Evolutionary conservation across 2,797 vertebrate species (phyloP), one percentile per base, ranked within the genome.

Genomic region (Tenualosa ilisha): DNA sequence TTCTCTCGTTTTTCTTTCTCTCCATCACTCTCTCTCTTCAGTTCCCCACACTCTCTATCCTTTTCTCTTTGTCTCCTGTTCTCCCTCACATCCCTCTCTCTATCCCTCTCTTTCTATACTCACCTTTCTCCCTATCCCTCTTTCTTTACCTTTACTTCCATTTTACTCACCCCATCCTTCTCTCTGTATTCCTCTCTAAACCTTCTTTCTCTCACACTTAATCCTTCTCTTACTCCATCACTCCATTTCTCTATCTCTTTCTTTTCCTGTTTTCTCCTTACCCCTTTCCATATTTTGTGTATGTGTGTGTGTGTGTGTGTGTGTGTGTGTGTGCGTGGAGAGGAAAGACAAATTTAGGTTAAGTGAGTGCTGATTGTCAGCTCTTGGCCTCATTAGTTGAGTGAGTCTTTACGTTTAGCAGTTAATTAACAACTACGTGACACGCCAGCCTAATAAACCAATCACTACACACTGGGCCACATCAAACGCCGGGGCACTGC

Each of bases 381-480:
- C 83, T 84, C 87, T 88, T 88, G 86, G 87, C 87, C 86, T 89
- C 87, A 89, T 90, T 89, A 89, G 84, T 89, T 88, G 87, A 88
- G 86, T 89, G 86, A 87, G 86, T 85, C 87, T 90, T 89, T 89
- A 88, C 89, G 87, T 84, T 90, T 89, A 86, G 43, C 84, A 24
- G 89, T 89, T 90, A 91, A 90, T 87, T 89, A 87, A 86, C 86
- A 87, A 84, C 87, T 86, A 89, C 84, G 85, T 87, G 87, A 85
- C 82, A 37, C 81, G 86, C 84, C 82, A 54, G 83, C 72, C 65
- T 88, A 89, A 90, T 86, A 86, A 87, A 53, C 84, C 85, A 84
- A 86, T 51, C 83, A 87, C 87, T 89, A 86, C 83, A 79, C 61
- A 49, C 9, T 40, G 22, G 46, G 46, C 1, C 86, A 88, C 85